Percentiles rank a stretch among this genome's conserved stretches.
Evolutionary conservation across 2,888 invertebrate species (phyloP).

Genomic region (Nematopogon swammerdamellus): DNA sequence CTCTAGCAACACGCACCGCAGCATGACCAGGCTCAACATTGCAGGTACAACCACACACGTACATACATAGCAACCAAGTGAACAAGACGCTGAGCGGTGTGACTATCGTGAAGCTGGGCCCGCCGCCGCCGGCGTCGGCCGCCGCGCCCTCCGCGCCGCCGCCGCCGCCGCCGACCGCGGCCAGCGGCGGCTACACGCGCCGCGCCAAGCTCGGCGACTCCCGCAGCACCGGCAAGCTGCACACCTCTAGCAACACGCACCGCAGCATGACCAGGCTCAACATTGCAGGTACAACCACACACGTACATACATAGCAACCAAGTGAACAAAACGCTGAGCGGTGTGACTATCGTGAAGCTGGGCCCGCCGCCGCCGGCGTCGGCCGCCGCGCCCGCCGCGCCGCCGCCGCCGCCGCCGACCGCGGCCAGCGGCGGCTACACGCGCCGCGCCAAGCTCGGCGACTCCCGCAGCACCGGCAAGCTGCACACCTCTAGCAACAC

Average conservation of each 20-base stretch:
- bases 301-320: too few relatives aligned
- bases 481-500: conserved; percentile 71
- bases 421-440: conserved; percentile 58
- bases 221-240: conserved; percentile 71
- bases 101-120: conserved; percentile 75
- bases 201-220: conserved; percentile 70
- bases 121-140: conserved; percentile 14
- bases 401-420: conserved; percentile 12
- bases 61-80: conserved; percentile 60
- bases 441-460: conserved; percentile 64
- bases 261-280: conserved; percentile 78
- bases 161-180: conserved; percentile 14
- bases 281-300: conserved; percentile 64
- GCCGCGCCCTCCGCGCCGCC: conserved; percentile 8
- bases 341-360: conserved; percentile 77
- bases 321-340: conserved; percentile 69
- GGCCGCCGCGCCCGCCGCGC: conserved; percentile 13
- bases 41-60: too few relatives aligned
- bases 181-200: conserved; percentile 47
- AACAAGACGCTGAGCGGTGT: conserved; percentile 72
- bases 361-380: conserved; percentile 30
- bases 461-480: conserved; percentile 74
- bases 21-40: conserved; percentile 75
- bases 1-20: conserved; percentile 71
- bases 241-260: conserved; percentile 71